phyloP scores from a whole-genome alignment of 2,113 vertebrate species.

The Smithornis capensis region DNA sequence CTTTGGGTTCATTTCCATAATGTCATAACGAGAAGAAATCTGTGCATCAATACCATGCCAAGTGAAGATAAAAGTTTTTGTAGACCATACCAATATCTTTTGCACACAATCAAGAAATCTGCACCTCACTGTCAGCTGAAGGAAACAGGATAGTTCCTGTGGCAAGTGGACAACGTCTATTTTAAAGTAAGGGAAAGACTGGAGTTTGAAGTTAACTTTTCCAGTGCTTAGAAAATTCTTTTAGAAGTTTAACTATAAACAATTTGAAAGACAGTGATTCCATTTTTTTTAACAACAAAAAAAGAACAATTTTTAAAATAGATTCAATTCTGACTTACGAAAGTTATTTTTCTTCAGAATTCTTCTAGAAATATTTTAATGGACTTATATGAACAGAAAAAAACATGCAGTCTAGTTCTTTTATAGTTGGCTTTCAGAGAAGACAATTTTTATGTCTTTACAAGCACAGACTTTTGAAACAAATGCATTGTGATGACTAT shows the following conservation, averaged over 20 bases:
- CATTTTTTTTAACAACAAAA: neutral
- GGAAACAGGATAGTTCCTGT: neutral
- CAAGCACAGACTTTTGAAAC: neutral
- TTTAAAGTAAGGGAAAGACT: neutral
- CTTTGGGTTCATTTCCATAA: neutral
- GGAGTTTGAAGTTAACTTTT: neutral
- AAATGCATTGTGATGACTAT: neutral
- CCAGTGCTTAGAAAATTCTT: neutral
- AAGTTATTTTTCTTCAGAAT: neutral
- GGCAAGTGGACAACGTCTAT: neutral
- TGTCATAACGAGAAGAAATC: neutral
- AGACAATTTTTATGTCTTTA: neutral
- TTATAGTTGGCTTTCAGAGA: neutral
- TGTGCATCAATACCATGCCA: neutral
- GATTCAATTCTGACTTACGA: neutral
- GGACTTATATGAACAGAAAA: neutral
- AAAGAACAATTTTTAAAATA: neutral
- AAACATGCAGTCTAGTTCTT: neutral
- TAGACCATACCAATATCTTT: neutral
- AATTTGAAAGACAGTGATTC: neutral
- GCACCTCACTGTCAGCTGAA: neutral
- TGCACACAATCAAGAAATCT: neutral
- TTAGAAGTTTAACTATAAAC: neutral
- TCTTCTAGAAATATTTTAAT: neutral
- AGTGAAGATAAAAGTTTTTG: neutral